Evolutionary conservation across 2,888 invertebrate species (phyloP), one percentile per base, ranked within the genome.

Genomic region (Pandemis cinnamomeana): DNA sequence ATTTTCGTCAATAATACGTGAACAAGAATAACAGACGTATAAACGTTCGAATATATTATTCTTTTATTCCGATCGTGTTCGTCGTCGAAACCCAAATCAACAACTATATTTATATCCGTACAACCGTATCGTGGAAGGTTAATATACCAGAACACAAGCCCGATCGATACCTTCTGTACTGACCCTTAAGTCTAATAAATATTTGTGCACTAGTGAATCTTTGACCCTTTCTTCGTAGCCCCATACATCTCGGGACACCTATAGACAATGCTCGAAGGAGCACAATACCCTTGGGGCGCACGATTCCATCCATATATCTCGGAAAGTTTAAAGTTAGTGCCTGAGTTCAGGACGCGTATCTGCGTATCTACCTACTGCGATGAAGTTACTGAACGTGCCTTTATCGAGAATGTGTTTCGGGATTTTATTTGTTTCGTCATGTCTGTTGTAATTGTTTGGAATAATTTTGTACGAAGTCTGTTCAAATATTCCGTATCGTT

Each of bases 281-380:
- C 61, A 67, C 61, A 67, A 71, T 70, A 20, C 74, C 70, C 61
- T 61, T 8, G 70, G 70, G 73, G 44, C 55, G 27, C 66, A n/a
- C 67, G 67, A 66, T 61, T 74, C 74, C 74, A 74, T 74, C 74
- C 74, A 74, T 74, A 71, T 71, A 71, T 71, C 70, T 66, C 74
- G 27, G 46, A 66, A 74, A 74, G 74, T 74, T 74, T 74, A 74
- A 74, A 74, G 66, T 74, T 71, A 74, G 74, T 74, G 74, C 70
- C 67, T 1, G 70, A 74, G 74, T 74, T 74, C 66, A 69, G 60
- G 20, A 41, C 48, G 66, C 73, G 69, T 67, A 74, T 74, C 70
- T 70, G 74, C 70, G 66, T 71, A 71, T 71, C 61, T 74, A 74
- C 73, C 64, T 73, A 73, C 62, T 72, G 70, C 66, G 67, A 67